phyloP scores from a whole-genome alignment of 2,888 invertebrate species.

The Deroplatys truncata region DNA sequence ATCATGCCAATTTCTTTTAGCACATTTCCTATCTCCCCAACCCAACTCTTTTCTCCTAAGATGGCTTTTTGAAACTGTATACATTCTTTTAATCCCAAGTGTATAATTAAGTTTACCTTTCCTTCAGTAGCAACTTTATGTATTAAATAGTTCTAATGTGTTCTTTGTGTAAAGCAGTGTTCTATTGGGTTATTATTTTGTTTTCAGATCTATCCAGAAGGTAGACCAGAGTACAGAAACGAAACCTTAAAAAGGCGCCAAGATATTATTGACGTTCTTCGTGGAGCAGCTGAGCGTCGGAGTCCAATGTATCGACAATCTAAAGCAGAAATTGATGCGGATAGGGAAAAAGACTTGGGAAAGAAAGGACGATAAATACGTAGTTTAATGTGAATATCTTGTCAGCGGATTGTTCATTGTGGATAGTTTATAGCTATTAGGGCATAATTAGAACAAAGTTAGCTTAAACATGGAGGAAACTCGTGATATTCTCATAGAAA shows the following conservation, averaged over 20 bases:
- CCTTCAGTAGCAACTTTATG: too few relatives aligned
- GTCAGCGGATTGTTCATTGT: neutral
- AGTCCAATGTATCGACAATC: conserved; percentile 48
- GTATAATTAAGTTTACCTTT: too few relatives aligned
- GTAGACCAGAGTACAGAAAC: neutral
- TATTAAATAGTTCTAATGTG: too few relatives aligned
- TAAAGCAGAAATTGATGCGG: conserved; percentile 43
- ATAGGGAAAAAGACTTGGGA: neutral
- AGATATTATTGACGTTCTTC: conserved; percentile 45
- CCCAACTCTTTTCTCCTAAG: too few relatives aligned
- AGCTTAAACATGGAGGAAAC: neutral
- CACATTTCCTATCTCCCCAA: too few relatives aligned
- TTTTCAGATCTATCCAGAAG: neutral
- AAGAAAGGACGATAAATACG: neutral
- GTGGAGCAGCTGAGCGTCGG: conserved; percentile 48
- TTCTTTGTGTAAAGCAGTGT: neutral
- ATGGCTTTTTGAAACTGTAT: too few relatives aligned
- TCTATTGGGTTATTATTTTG: neutral
- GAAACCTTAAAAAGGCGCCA: conserved; percentile 39
- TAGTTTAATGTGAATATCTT: neutral
- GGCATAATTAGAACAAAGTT: neutral
- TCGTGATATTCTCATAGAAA: conserved; percentile 37
- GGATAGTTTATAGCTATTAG: neutral
- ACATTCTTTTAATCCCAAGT: too few relatives aligned
- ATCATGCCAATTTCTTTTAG: too few relatives aligned